Evolutionary conservation across 2,888 invertebrate species (phyloP).

Genomic region (Gibbula magus): DNA sequence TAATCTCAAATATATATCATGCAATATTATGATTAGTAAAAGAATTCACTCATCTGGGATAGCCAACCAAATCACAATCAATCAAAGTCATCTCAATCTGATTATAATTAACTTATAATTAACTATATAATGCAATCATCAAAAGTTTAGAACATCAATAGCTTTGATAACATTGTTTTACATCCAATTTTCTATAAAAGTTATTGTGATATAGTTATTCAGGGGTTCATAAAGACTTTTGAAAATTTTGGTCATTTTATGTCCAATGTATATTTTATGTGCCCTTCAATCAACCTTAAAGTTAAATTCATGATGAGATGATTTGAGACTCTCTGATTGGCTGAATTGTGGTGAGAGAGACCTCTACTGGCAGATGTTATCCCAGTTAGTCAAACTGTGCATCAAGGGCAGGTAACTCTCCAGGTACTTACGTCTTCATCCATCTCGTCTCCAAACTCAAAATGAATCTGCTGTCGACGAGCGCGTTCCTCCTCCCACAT

Average conservation of each 20-base stretch:
- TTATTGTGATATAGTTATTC: too few species aligned
- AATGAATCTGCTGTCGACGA: slow-evolving; percentile 76
- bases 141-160: too few species aligned
- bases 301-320: too few species aligned
- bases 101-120: too few species aligned
- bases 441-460: slow-evolving; percentile 80
- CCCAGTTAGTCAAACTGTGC: neutral
- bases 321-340: neutral
- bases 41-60: slow-evolving; percentile 1
- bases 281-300: too few species aligned
- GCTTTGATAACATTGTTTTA: too few species aligned
- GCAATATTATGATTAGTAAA: neutral
- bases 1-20: slow-evolving; percentile 1
- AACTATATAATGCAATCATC: too few species aligned
- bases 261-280: too few species aligned
- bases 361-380: slow-evolving; percentile 8
- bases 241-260: too few species aligned
- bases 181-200: too few species aligned
- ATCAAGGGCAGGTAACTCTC: neutral
- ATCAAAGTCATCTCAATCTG: neutral
- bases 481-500: slow-evolving; percentile 75
- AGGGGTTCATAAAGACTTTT: too few species aligned
- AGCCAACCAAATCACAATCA: neutral
- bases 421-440: slow-evolving; percentile 78
- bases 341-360: neutral